Evolutionary conservation across 2,797 vertebrate genomes (phyloP), one percentile per base, ranked within the genome.

Genomic region (Hippoglossus hippoglossus): DNA sequence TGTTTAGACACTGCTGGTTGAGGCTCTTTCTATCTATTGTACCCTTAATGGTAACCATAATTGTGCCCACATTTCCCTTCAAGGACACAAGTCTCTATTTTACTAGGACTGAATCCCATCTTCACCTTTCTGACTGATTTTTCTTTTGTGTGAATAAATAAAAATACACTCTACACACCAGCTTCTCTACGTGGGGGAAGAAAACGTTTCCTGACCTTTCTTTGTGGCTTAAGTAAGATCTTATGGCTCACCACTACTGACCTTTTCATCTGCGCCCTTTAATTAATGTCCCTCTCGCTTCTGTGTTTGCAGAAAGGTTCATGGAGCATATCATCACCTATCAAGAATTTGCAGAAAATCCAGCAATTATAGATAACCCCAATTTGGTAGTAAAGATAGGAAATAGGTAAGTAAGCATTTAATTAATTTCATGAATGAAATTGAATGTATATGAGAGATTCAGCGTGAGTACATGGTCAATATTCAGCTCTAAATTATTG

Each of bases 241-340:
- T 68, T 63, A 41, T 50, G 34, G 12, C 67, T 77, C 50, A n/a
- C 22, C 34, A 34, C 49, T n/a, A 31, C 71, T 76, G 62, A 75
- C 63, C 63, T 80, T 86, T 86, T 75, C 36, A 60, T 65, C 55
- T 53, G 12, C 51, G 66, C 22, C 67, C 53, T 67, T 81, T 83
- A 77, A 79, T 78, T 69, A 60, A 60, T 67, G n/a, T 72, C 65
- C 41, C 22, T 71, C 59, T 77, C 12, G n/a, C 19, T 31, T 77
- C 50, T 86, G 28, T 80, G 36, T 79, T 86, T 76, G 47, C 94
- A 99, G 98, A 99, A 93, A 98, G 95, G 85, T 99, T 99, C 87
- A 96, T 97, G 96, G 97, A 99, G 60, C 97, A 99, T 82, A 95
- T 99, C 79, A 96, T 99, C 91, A 97, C 96, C 63, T 99, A 99